Conservation (phyloP, 2,888 invertebrate species). For the Acrobasis repandana region DNA sequence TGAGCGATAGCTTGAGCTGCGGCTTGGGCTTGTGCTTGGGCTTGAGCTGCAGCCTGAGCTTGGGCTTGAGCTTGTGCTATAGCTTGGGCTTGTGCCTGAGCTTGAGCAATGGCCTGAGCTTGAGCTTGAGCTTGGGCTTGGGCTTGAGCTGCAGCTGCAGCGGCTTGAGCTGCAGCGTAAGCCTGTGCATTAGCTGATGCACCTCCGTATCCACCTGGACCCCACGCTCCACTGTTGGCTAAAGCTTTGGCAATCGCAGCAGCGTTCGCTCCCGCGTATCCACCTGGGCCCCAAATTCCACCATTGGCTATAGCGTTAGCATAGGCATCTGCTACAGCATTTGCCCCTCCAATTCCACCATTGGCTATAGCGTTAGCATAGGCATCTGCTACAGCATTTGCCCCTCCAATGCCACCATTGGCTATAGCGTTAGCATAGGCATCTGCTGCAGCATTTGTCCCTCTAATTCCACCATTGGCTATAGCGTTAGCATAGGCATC, state of each 20-base stretch:
- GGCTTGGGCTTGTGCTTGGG: conserved; percentile 31
- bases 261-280: not conserved
- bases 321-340: conserved; percentile 22
- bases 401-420: conserved; percentile 13
- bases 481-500: conserved; percentile 29
- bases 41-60: conserved; percentile 12
- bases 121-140: conserved; percentile 23
- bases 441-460: conserved; percentile 9
- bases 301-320: conserved; percentile 29
- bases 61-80: conserved; percentile 20
- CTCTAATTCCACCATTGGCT: conserved; percentile 19
- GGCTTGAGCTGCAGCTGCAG: conserved; percentile 23
- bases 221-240: too few relatives aligned
- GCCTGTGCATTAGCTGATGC: conserved; percentile 27
- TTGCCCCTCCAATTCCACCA: conserved; percentile 8
- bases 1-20: conserved; percentile 29
- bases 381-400: conserved; percentile 21
- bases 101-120: conserved; percentile 10
- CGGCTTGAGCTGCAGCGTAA: not conserved
- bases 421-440: conserved; percentile 30
- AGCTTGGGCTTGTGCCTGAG: conserved; percentile 11
- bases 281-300: conserved; percentile 5
- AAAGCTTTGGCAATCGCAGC: too few relatives aligned
- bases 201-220: conserved; percentile 20
- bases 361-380: conserved; percentile 29